Evolutionary conservation across 2,113 vertebrate genomes (phyloP).

Genomic region (Tetrax tetrax): DNA sequence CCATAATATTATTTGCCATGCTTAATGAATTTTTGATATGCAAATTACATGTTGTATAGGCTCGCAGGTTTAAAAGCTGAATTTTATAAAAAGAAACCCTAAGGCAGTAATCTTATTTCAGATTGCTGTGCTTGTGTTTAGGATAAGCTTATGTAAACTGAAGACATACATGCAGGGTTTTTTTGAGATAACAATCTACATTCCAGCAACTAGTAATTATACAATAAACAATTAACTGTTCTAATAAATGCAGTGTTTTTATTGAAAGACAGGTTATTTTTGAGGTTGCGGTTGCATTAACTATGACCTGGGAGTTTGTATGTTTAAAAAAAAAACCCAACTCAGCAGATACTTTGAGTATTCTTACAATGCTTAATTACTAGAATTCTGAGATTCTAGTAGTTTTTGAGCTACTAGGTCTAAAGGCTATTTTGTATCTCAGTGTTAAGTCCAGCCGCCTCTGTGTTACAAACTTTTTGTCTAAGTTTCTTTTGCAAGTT

Average conservation of each 20-base stretch:
- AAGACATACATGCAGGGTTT: background rate
- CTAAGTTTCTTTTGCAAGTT: background rate
- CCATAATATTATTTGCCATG: background rate
- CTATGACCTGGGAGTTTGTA: background rate
- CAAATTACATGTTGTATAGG: background rate
- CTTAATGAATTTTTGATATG: background rate
- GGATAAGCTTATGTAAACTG: slow-evolving; percentile 54
- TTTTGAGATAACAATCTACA: slow-evolving; percentile 65
- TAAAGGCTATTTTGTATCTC: background rate
- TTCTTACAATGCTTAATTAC: background rate
- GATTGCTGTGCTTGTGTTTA: slow-evolving; percentile 17
- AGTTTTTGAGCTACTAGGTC: background rate
- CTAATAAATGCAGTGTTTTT: slow-evolving; percentile 37
- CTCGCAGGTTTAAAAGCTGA: background rate
- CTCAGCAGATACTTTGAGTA: accelerated
- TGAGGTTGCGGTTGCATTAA: slow-evolving; percentile 44
- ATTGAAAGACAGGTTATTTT: slow-evolving; percentile 38
- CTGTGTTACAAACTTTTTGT: background rate
- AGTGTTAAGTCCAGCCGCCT: accelerated
- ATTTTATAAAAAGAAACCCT: slow-evolving; percentile 31
- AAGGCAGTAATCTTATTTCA: slow-evolving; percentile 19
- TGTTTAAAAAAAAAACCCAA: background rate
- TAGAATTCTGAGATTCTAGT: background rate
- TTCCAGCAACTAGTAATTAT: slow-evolving; percentile 61
- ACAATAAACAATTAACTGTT: slow-evolving; percentile 63